phyloP scores from a whole-genome alignment of 2,888 invertebrate genomes.

The Cheilosia variabilis region DNA sequence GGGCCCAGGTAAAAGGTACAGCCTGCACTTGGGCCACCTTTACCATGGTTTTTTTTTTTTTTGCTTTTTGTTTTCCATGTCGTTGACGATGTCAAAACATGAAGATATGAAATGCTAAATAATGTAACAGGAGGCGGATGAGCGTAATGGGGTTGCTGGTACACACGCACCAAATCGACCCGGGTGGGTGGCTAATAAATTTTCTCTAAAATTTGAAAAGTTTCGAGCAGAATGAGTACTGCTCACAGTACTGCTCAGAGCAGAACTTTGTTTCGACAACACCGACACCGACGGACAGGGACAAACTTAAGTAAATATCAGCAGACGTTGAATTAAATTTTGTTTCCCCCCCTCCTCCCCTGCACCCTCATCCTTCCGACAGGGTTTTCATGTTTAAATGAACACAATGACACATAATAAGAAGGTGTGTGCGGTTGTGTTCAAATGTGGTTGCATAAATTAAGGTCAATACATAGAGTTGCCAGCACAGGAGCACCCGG shows the following conservation, averaged over 20 bases:
- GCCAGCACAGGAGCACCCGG: not conserved
- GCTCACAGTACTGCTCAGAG: not conserved
- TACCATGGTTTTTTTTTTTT: slow-evolving; percentile 18
- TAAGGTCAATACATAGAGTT: slow-evolving; percentile 62
- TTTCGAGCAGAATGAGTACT: slow-evolving; percentile 25
- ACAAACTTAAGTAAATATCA: slow-evolving; percentile 69
- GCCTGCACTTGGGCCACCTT: not conserved
- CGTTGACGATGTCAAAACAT: slow-evolving; percentile 68
- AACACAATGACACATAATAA: slow-evolving; percentile 70
- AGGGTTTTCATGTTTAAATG: slow-evolving; percentile 52
- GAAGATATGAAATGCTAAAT: slow-evolving; percentile 73
- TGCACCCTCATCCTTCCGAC: not conserved
- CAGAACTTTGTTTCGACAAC: slow-evolving; percentile 32
- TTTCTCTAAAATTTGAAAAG: slow-evolving; percentile 70
- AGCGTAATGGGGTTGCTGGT: not conserved
- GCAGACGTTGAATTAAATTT: slow-evolving; percentile 71
- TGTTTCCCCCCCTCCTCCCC: slow-evolving; percentile 27
- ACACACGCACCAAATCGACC: slow-evolving; percentile 22
- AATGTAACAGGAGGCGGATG: slow-evolving; percentile 49
- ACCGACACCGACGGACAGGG: slow-evolving; percentile 30
- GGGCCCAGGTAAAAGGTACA: slow-evolving; percentile 31
- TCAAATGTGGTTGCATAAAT: slow-evolving; percentile 69
- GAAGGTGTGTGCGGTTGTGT: slow-evolving; percentile 55
- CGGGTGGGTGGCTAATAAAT: slow-evolving; percentile 62
- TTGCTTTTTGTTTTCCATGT: slow-evolving; percentile 55